Base-by-base conservation (phyloP, 1,140 invertebrate genomes). In the Microplitis mediator region DNA sequence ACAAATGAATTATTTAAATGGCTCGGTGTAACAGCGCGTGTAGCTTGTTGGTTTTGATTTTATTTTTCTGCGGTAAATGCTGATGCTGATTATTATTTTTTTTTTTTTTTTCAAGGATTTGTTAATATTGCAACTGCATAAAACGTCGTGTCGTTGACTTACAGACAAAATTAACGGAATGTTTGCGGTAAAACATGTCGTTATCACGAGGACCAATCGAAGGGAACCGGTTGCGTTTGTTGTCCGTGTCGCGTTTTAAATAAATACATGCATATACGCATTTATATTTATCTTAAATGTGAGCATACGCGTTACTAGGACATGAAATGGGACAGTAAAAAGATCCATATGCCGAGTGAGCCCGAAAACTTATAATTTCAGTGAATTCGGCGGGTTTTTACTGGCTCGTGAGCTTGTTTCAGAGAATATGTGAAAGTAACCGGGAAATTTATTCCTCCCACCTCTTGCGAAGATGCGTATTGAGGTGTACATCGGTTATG, bases 91-190 rank as follows among this genome's bases (percentile, higher is more conserved):
- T 9, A 45, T 45, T 45, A 45, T 45, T 16, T 5, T 23, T 31
- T 9, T 23, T 31, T 31, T n/a, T 62, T 13, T 32, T 6, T 31
- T 63, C 13, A 36, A 16, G 54, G 64, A 56, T 71, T 35, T 35
- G 62, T 45, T 39, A 36, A 71, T 71, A 35, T 16, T 32, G 56
- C 69, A 36, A 65, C 58, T 70, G 61, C 69, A 70, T 69, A 63
- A 34, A 23, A 54, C 31, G 60, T 45, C 35, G 14, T n/a, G n/a
- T 11, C 58, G 64, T 45, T 69, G 56, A 65, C 68, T 74, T 74
- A 70, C 66, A 8, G 54, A 56, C 62, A 61, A 74, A 70, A 70
- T 74, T 74, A 74, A 74, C 73, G 62, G 64, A 74, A 63, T 71
- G 64, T 74, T 65, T 56, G 62, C 67, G 68, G 51, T 63, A 66